Evolutionary conservation across 2,113 vertebrate species (phyloP), one percentile per base, ranked within the genome.

Genomic region (Eubucco bourcierii): DNA sequence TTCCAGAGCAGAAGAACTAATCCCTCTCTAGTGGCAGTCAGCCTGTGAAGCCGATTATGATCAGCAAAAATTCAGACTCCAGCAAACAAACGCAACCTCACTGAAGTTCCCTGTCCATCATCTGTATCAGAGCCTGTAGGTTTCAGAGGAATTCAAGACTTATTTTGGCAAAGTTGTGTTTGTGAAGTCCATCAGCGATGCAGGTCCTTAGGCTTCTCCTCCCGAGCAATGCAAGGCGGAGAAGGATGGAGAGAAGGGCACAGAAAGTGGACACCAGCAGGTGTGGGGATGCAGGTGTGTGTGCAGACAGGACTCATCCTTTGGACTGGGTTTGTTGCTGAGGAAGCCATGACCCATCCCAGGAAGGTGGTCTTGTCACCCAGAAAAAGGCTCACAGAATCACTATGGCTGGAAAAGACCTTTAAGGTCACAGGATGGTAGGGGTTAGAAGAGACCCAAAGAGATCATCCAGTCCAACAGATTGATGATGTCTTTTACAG

Each of bases 1-100:
- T 94, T 96, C 70, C 74, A 84, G 61, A 92, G 95, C 90, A 96
- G 97, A 97, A 96, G 86, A 94, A 96, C 96, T 80, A 95, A 97
- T 94, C 90, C 56, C 34, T 95, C 93, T 84, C 93, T 93, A 88
- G 60, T 86, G 91, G 65, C 60, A 92, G 81, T 84, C 67, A 92
- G 78, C 63, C 83, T 95, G 81, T 78, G 87, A 97, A 96, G 94
- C 64, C 0, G 88, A 97, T 97, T 96, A 96, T 59, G 90, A 98
- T 97, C 96, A 96, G 90, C 65, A 92, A 78, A 92, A 92, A 90
- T 93, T 97, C 95, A 97, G 78, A 80, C 33, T 75, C 15, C 75
- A 81, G 71, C 46, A 95, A 93, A 95, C 88, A 96, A 94, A 94
- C 71, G n/a, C 58, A 92, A 89, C 24, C 88, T 95, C 79, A 61